A percentile compares a stretch with the other conserved stretches of the same genome.
Evolutionary conservation across 2,113 vertebrate species (phyloP).

Genomic region (Thunnus maccoyii): DNA sequence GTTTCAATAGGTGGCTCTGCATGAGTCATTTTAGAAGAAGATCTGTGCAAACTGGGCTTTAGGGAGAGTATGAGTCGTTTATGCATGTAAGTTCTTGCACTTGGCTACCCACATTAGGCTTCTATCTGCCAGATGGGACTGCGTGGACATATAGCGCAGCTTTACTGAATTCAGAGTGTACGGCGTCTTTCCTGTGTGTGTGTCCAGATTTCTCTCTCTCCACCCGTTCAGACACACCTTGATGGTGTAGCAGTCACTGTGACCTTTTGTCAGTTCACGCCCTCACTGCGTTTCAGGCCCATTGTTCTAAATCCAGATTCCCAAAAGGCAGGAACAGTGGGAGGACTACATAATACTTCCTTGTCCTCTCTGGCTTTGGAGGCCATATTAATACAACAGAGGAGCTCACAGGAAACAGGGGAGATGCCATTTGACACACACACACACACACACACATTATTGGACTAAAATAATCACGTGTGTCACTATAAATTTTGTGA

Average conservation of each 20-base stretch:
- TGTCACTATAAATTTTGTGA: not conserved
- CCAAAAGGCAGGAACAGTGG: slow-evolving; percentile 67
- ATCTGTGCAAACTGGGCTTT: slow-evolving; percentile 17
- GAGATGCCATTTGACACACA: slow-evolving; percentile 22
- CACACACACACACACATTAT: slow-evolving; percentile 17
- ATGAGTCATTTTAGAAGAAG: slow-evolving; percentile 10
- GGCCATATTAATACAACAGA: slow-evolving; percentile 41
- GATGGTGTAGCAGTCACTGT: slow-evolving; percentile 38
- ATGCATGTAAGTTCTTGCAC: slow-evolving; percentile 55
- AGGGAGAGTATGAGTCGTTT: slow-evolving; percentile 34
- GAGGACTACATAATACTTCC: slow-evolving; percentile 68
- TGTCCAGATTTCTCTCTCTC: not conserved
- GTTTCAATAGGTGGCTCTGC: slow-evolving; percentile 13
- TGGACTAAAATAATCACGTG: not conserved
- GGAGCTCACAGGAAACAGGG: slow-evolving; percentile 49
- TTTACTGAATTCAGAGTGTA: not conserved
- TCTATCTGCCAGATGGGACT: slow-evolving; percentile 49
- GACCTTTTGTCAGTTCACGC: slow-evolving; percentile 64
- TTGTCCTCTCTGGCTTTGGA: slow-evolving; percentile 48
- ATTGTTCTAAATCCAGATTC: slow-evolving; percentile 73
- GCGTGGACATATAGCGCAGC: not conserved
- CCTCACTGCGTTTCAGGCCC: slow-evolving; percentile 30
- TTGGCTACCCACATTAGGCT: slow-evolving; percentile 43
- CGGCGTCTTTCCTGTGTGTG: not conserved
- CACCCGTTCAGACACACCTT: slow-evolving; percentile 72